A percentile compares a stretch with the other conserved stretches of the same genome.
Evolutionary conservation across 2,797 vertebrate genomes (phyloP).

Genomic region (Serranus cabrilla): DNA sequence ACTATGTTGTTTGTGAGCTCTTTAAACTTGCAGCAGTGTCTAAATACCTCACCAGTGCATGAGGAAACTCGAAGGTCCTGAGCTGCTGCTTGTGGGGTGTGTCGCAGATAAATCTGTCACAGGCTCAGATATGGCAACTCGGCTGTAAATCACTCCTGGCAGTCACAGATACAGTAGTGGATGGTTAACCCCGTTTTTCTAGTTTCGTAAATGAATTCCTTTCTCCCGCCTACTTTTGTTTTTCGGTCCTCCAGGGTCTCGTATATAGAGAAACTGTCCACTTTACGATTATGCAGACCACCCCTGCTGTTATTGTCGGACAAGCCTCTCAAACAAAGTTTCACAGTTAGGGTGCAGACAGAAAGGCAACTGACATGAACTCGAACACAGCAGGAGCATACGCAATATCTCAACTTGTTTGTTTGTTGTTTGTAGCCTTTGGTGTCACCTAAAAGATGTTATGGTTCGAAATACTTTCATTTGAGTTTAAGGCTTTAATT

Average conservation of each 20-base stretch:
- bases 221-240: slow-evolving; percentile 33
- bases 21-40: slow-evolving; percentile 53
- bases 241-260: neutral
- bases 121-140: slow-evolving; percentile 41
- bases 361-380: slow-evolving; percentile 10
- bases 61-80: slow-evolving; percentile 43
- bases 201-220: slow-evolving; percentile 45
- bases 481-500: no score
- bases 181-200: slow-evolving; percentile 47
- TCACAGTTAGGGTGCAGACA: slow-evolving; percentile 37
- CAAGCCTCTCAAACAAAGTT: slow-evolving; percentile 18
- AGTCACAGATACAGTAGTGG: slow-evolving; percentile 33
- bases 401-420: neutral
- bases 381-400: slow-evolving; percentile 31
- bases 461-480: no score
- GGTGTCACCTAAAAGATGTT: neutral
- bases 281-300: slow-evolving; percentile 44
- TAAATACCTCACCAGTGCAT: slow-evolving; percentile 43
- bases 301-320: slow-evolving; percentile 32
- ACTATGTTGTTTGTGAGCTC: slow-evolving; percentile 45
- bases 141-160: slow-evolving; percentile 46
- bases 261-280: neutral
- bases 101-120: slow-evolving; percentile 68
- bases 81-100: slow-evolving; percentile 59
- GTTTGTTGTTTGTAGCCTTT: neutral